A percentile compares a stretch with the other conserved stretches of the same genome.
Conservation (phyloP, 2,888 invertebrate species). For the Gnatocerus cornutus region DNA sequence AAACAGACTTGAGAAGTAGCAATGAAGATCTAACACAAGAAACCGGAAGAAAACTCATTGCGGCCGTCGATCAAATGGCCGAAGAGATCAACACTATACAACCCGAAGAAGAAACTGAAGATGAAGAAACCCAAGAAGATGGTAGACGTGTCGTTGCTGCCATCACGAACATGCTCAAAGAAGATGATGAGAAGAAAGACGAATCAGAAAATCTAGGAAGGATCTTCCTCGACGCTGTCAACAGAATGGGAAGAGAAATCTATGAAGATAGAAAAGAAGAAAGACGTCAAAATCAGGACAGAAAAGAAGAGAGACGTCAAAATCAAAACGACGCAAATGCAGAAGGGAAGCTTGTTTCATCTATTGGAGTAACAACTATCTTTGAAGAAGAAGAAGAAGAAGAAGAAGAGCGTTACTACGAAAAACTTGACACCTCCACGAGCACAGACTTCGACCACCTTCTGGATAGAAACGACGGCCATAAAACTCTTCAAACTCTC, state of each 20-base stretch:
- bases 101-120: neutral
- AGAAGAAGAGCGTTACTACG: constrained; percentile 54
- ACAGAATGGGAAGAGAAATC: constrained; percentile 4
- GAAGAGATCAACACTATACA: constrained; percentile 17
- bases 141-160: constrained; percentile 8
- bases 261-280: constrained; percentile 4
- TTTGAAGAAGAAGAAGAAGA: constrained; percentile 7
- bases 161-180: constrained; percentile 1
- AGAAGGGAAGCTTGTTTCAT: neutral
- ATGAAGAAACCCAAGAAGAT: neutral
- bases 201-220: constrained; percentile 2
- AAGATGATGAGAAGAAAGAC: constrained; percentile 5
- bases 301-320: neutral
- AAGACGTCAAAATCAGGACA: neutral
- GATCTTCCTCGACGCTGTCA: neutral
- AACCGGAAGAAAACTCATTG: constrained; percentile 22
- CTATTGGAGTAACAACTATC: too few species aligned
- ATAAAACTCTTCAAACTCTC: constrained; percentile 8
- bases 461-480: constrained; percentile 14
- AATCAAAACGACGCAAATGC: neutral
- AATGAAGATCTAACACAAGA: too few species aligned
- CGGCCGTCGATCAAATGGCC: constrained; percentile 18
- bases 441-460: constrained; percentile 37
- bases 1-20: constrained; percentile 24
- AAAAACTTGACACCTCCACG: constrained; percentile 46